Evolutionary conservation across 2,797 vertebrate genomes (phyloP).

Genomic region (Galago senegalensis): DNA sequence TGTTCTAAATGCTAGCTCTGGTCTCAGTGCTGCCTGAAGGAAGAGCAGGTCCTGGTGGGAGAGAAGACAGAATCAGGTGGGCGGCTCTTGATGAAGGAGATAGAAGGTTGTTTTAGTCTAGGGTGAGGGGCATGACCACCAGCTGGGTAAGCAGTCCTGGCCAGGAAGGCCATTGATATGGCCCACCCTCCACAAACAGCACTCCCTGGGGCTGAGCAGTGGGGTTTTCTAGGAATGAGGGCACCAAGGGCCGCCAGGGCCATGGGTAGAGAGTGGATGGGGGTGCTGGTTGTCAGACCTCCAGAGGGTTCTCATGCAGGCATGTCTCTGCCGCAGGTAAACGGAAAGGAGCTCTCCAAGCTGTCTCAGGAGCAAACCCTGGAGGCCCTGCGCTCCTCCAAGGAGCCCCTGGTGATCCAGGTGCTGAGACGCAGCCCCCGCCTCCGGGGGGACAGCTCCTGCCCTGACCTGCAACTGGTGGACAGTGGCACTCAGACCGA

Average conservation of each 20-base stretch:
- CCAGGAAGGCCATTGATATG: neutral
- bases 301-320: slow-evolving; percentile 31
- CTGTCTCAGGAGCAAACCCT: slow-evolving; percentile 92
- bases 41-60: neutral
- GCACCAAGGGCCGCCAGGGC: neutral
- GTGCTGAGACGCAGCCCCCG: slow-evolving; percentile 92
- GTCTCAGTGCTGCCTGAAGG: neutral
- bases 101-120: neutral
- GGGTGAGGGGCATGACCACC: neutral
- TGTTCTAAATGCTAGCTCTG: neutral
- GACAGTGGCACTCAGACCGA: slow-evolving; percentile 95
- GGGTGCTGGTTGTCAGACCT: neutral
- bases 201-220: neutral
- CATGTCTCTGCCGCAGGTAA: slow-evolving; percentile 89
- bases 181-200: neutral
- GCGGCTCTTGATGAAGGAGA: neutral
- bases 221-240: neutral
- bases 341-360: slow-evolving; percentile 92
- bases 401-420: slow-evolving; percentile 91
- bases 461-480: slow-evolving; percentile 90
- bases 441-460: slow-evolving; percentile 88
- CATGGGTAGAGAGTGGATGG: neutral
- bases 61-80: neutral
- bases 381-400: slow-evolving; percentile 91
- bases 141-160: no score